A percentile compares a stretch with the other conserved stretches of the same genome.
Conservation (phyloP, 2,797 vertebrate genomes). For the Lerista edwardsae region DNA sequence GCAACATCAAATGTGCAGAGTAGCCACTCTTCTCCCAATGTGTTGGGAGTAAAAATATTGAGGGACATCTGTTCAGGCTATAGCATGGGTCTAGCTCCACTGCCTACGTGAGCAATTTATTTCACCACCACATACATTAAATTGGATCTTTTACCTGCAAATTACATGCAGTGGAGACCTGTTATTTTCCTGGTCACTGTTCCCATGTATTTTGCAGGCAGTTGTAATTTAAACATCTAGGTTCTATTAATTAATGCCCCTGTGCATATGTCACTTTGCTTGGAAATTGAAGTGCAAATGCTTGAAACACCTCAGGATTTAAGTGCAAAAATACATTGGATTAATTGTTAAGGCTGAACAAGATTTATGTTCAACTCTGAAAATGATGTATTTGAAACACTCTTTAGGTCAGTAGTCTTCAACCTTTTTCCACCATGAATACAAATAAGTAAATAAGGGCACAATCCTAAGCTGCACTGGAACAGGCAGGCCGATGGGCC, state of each 20-base stretch:
- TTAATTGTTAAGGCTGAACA: not conserved
- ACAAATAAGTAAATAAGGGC: no score
- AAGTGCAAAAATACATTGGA: not conserved
- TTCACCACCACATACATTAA: not conserved
- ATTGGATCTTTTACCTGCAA: not conserved
- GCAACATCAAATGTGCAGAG: conserved; percentile 60
- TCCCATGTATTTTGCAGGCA: not conserved
- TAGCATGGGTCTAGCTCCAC: conserved; percentile 35
- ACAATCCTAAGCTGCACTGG: no score
- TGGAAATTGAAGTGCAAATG: not conserved
- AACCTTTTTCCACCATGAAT: no score
- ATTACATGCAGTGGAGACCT: not conserved
- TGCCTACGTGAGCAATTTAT: conserved; percentile 53
- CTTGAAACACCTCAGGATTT: not conserved
- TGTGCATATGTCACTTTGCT: not conserved
- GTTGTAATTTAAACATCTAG: not conserved
- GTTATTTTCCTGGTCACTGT: not conserved
- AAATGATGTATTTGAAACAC: not conserved
- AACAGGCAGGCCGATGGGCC: no score
- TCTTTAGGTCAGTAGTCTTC: no score
- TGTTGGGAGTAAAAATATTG: conserved; percentile 66
- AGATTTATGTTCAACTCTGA: not conserved
- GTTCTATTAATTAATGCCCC: not conserved
- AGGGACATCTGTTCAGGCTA: conserved; percentile 61
- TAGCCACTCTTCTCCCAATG: conserved; percentile 58